phyloP scores from a whole-genome alignment of 2,888 invertebrate species.

The Drosophila anomelani region DNA sequence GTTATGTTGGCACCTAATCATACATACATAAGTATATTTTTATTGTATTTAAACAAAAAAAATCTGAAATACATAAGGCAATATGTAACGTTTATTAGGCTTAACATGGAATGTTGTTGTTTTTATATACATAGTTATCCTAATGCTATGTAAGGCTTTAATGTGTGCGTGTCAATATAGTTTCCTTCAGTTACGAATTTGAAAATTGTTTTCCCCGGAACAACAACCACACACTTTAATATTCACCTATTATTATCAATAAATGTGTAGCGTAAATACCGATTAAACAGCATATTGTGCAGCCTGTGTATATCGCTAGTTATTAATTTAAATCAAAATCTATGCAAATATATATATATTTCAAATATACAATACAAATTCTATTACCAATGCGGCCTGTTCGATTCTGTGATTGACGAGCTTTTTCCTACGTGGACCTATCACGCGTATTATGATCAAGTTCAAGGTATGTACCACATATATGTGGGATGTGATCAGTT shows the following conservation, averaged over 20 bases:
- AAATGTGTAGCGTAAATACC: conserved; percentile 61
- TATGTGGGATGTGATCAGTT: conserved; percentile 17
- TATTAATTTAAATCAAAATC: conserved; percentile 76
- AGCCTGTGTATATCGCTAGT: conserved; percentile 78
- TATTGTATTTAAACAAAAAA: conserved; percentile 52
- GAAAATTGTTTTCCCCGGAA: conserved; percentile 53
- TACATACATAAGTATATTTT: conserved; percentile 45
- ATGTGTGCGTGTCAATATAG: conserved; percentile 56
- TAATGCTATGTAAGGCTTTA: conserved; percentile 64
- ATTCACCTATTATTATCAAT: conserved; percentile 49
- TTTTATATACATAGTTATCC: conserved; percentile 55
- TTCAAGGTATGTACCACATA: background rate
- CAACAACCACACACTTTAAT: conserved; percentile 56
- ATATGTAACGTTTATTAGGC: conserved; percentile 67
- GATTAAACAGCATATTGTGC: conserved; percentile 53
- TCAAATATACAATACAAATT: conserved; percentile 67
- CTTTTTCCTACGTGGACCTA: background rate
- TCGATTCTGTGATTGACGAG: background rate
- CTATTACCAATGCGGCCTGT: conserved; percentile 30
- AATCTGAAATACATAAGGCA: conserved; percentile 49
- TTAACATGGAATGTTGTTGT: conserved; percentile 67
- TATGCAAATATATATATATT: conserved; percentile 63
- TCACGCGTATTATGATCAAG: conserved; percentile 10
- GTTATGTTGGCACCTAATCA: conserved; percentile 47
- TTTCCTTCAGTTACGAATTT: conserved; percentile 47